phyloP scores from a whole-genome alignment of 2,888 invertebrate species.

The Acanthosoma haemorrhoidale region DNA sequence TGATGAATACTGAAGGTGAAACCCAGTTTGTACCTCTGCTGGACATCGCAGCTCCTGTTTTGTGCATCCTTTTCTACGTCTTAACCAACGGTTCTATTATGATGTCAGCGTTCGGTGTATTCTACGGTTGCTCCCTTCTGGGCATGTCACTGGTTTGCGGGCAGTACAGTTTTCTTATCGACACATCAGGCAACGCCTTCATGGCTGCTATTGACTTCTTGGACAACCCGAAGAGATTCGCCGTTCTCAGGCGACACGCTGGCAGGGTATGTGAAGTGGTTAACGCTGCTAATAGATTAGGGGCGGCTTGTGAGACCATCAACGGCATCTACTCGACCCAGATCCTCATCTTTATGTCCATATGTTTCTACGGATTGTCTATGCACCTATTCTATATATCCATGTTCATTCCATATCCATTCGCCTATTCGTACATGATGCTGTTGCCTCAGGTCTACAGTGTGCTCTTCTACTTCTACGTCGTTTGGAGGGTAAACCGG shows the following conservation, averaged over 20 bases:
- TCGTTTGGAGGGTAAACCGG: background rate
- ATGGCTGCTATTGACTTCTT: background rate
- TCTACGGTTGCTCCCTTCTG: background rate
- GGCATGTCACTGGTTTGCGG: background rate
- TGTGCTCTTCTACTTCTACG: background rate
- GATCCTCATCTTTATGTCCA: background rate
- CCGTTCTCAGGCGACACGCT: background rate
- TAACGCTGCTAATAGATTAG: background rate
- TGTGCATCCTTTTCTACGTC: background rate
- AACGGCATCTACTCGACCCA: background rate
- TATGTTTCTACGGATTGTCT: background rate
- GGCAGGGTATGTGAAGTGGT: background rate
- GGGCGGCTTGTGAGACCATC: background rate
- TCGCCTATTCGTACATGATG: background rate
- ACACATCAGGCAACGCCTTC: background rate
- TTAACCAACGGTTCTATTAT: background rate
- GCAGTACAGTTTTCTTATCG: background rate
- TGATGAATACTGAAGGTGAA: background rate
- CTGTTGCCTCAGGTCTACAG: background rate
- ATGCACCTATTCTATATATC: background rate
- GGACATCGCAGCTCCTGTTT: background rate
- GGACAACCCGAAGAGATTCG: background rate
- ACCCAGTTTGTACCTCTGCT: background rate
- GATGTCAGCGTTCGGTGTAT: background rate
- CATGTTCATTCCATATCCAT: background rate